Evolutionary conservation across 2,888 invertebrate species (phyloP).

Genomic region (Brachypterus glaber): DNA sequence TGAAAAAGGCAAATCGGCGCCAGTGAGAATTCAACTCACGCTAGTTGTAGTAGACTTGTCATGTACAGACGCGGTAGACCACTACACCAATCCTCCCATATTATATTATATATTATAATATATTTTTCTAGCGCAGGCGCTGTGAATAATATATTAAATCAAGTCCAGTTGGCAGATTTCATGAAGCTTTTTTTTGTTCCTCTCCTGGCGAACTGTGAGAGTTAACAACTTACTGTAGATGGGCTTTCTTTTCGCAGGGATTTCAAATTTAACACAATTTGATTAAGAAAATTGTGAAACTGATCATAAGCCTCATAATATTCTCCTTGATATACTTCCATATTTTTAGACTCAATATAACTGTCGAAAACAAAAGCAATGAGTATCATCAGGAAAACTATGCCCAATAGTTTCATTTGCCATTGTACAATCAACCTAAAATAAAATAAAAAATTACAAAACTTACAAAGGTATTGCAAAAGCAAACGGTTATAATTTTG

Average conservation of each 20-base stretch:
- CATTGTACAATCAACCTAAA: constrained; percentile 36
- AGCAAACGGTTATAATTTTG: too few species aligned
- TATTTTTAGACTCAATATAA: constrained; percentile 22
- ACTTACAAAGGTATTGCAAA: too few species aligned
- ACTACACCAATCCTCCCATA: too few species aligned
- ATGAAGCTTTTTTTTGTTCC: constrained; percentile 4
- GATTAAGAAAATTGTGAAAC: constrained; percentile 20
- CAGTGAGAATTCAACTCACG: too few species aligned
- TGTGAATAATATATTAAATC: too few species aligned
- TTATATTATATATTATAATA: too few species aligned
- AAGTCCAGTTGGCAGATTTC: too few species aligned
- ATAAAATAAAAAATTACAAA: constrained; percentile 17
- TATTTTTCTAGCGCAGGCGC: too few species aligned
- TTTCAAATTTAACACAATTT: constrained; percentile 25
- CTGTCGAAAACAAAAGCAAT: constrained; percentile 33
- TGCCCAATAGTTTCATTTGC: constrained; percentile 38
- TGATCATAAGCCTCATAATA: constrained; percentile 25
- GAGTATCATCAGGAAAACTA: constrained; percentile 35
- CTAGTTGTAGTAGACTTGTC: too few species aligned
- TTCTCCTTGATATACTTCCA: constrained; percentile 20
- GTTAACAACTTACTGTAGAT: constrained; percentile 31
- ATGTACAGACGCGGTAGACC: too few species aligned
- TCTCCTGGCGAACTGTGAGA: neutral
- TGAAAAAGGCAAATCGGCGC: too few species aligned
- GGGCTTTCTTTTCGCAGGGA: constrained; percentile 36